Evolutionary conservation across 1,140 invertebrate species (phyloP), one percentile per base, ranked within the genome.

Genomic region (Danaus plexippus): DNA sequence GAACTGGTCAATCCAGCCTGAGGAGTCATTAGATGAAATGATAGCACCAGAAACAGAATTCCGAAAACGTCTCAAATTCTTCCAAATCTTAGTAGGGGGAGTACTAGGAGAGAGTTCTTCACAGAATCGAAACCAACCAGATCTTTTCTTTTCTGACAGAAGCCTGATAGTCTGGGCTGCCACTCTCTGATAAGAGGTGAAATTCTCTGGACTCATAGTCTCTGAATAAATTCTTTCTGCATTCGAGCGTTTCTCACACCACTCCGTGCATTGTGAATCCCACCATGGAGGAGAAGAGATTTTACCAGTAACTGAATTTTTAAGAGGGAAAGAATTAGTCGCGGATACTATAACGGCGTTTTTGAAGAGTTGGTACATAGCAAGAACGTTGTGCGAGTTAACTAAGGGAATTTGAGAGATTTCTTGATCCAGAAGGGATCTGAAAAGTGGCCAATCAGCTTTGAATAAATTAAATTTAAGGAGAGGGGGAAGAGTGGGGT

Each of bases 201-300:
- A 57, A 51, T 57, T 57, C 11, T 57, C 55, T 1, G 32, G n/a
- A 13, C 15, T 18, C 47, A 57, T 57, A 45, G 9, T 13, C 10
- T 42, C 6, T 12, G 40, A 10, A 15, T 46, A 45, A 0, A 2
- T 10, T 6, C 5, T 3, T 15, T 45, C 43, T 7, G 43, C 13
- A 2, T 57, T 22, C 8, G 50, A 45, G 7, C 47, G 40, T 42
- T 12, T 48, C 10, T 51, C 32, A 11, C 46, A 43, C 43, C 41
- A 12, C 1, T 9, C 41, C 9, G 55, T 51, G 42, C 55, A 57
- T 22, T 57, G 47, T 13, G n/a, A 1, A 51, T 57, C 48, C 55
- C 55, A 57, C 48, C 55, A 57, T 9, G 55, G 55, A 44, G 55
- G 47, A 9, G 45, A 54, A 11, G 48, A 45, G 8, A 46, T 22